Evolutionary conservation across 1,140 invertebrate species (phyloP), one percentile per base, ranked within the genome.

Genomic region (Drosophila murphyi): DNA sequence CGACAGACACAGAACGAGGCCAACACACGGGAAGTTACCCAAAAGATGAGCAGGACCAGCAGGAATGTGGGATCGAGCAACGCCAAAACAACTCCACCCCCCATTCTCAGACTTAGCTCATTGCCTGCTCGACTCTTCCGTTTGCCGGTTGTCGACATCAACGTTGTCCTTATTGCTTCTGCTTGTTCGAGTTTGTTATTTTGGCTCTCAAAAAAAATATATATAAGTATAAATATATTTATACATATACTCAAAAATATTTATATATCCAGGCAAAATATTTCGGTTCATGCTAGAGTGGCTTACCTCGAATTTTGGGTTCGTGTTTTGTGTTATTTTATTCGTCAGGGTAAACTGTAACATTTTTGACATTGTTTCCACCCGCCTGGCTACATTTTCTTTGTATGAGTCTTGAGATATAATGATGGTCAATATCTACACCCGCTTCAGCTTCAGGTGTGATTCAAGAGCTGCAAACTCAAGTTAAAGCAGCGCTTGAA

Each of bases 341-440:
- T 80, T 79, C 76, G 80, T 72, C 68, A 80, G 20, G 68, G 69
- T 71, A 89, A 85, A 80, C 78, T 76, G 75, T 85, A 89, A 85
- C 78, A 78, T 43, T 89, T 81, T 80, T 63, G 61, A 81, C 78
- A 83, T 89, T 89, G 71, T 74, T 85, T 88, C 80, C 80, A 70
- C 63, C 47, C 47, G 60, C 72, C 79, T 67, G 77, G 80, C 72
- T 88, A 80, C 80, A 20, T 20, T 72, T 80, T 80, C 72, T 78
- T 89, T 81, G 80, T 61, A 48, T 10, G 45, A 31, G 31, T 56
- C 65, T 72, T 56, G 8, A 20, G 20, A 20, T 20, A 20, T 20
- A 68, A 62, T 68, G 60, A 12, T 60, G 73, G 35, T 43, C 68
- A 10, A 62, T 68, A 41, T 63, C 28, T 35, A 5, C 2, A 41